phyloP scores from a whole-genome alignment of 2,797 vertebrate species.

The Numenius phaeopus region DNA sequence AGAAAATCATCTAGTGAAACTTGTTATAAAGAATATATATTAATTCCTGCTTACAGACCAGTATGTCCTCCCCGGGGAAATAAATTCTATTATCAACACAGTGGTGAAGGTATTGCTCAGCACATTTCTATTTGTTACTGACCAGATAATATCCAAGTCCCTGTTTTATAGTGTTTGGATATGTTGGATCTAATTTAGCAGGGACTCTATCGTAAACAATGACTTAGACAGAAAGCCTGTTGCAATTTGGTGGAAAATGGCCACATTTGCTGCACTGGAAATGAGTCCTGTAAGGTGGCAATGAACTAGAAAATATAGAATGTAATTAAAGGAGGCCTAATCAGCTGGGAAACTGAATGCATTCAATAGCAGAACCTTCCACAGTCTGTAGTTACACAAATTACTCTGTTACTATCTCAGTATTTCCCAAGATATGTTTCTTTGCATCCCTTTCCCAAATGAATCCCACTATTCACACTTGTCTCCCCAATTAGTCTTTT shows the following conservation, averaged over 20 bases:
- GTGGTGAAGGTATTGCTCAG: background rate
- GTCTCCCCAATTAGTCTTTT: background rate
- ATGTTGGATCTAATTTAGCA: background rate
- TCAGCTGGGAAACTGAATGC: background rate
- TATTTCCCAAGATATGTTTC: background rate
- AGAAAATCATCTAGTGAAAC: background rate
- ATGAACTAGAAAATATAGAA: background rate
- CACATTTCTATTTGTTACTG: background rate
- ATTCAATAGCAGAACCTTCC: background rate
- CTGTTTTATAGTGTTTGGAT: background rate
- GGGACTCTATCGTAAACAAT: background rate
- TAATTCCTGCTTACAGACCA: background rate
- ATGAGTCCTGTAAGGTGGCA: background rate
- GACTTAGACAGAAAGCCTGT: background rate
- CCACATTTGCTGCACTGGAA: background rate
- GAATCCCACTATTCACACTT: background rate
- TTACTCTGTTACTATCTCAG: background rate
- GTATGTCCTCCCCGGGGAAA: background rate
- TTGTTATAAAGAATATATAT: background rate
- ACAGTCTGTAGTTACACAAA: background rate
- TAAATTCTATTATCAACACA: background rate
- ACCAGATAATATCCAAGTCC: background rate
- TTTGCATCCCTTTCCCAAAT: background rate
- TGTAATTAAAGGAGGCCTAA: background rate
- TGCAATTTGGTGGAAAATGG: background rate